Evolutionary conservation across 1,140 invertebrate species (phyloP).

Genomic region (Euglossa dilemma): DNA sequence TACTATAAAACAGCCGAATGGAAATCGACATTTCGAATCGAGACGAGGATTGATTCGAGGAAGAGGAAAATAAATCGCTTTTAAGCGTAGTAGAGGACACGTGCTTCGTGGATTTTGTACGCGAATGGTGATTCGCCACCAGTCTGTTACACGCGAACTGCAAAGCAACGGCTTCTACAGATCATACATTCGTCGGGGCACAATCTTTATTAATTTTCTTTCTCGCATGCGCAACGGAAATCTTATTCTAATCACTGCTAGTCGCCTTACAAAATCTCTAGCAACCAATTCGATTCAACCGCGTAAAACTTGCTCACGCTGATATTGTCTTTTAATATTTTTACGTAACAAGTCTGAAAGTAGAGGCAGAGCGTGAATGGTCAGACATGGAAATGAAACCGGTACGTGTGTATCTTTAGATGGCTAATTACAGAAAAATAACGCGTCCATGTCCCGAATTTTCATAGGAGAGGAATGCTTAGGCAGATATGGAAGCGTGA

Average conservation of each 20-base stretch:
- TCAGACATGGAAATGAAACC: not conserved
- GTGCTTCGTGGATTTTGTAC: not conserved
- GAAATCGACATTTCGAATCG: no score
- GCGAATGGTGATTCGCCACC: not conserved
- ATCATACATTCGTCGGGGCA: not conserved
- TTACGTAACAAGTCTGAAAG: not conserved
- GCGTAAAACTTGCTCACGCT: not conserved
- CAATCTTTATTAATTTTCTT: not conserved
- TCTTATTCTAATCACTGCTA: not conserved
- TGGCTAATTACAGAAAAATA: not conserved
- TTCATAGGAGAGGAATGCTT: not conserved
- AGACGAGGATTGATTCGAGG: no score
- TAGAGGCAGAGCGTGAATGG: slow-evolving; percentile 20
- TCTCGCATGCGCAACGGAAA: not conserved
- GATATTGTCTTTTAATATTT: slow-evolving; percentile 21
- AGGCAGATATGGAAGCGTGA: not conserved
- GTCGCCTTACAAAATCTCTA: not conserved
- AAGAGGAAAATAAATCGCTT: no score
- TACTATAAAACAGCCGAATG: no score
- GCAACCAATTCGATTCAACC: not conserved
- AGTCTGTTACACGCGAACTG: not conserved
- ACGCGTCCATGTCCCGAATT: not conserved
- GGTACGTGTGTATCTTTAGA: not conserved
- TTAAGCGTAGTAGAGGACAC: no score
- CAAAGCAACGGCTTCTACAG: not conserved